Evolutionary conservation across 2,113 vertebrate species (phyloP).

Genomic region (Panthera leo): DNA sequence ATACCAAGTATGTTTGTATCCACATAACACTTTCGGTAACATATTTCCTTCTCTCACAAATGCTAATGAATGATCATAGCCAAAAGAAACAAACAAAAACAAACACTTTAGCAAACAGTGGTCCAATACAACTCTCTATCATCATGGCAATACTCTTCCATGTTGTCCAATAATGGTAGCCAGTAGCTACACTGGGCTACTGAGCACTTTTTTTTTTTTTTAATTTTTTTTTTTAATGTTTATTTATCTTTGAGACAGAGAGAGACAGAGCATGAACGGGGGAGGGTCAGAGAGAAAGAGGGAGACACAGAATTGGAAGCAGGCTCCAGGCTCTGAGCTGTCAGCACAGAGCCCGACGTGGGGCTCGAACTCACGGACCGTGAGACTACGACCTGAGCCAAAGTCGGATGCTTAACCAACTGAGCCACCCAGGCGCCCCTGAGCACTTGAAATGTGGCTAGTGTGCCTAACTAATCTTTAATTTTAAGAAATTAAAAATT

Average conservation of each 20-base stretch:
- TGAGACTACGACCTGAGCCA: too few relatives aligned
- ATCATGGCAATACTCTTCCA: not conserved
- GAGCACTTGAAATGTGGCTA: not conserved
- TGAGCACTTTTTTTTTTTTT: not conserved
- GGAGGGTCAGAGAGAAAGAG: too few relatives aligned
- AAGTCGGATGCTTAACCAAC: too few relatives aligned
- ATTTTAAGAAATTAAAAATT: slow-evolving; percentile 38
- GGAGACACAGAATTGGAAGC: too few relatives aligned
- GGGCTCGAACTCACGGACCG: too few relatives aligned
- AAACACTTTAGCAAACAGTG: not conserved
- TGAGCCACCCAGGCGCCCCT: too few relatives aligned
- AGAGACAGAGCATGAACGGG: too few relatives aligned
- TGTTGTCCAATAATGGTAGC: not conserved
- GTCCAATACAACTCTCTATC: not conserved
- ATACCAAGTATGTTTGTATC: not conserved
- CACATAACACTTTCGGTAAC: not conserved
- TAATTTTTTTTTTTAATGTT: too few relatives aligned
- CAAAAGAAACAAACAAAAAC: not conserved
- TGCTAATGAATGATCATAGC: not conserved
- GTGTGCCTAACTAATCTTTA: not conserved
- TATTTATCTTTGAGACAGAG: too few relatives aligned
- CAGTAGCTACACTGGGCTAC: not conserved
- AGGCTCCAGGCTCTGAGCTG: too few relatives aligned
- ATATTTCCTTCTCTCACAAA: slow-evolving; percentile 5
- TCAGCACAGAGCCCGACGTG: too few relatives aligned